Evolutionary conservation across 2,113 vertebrate species (phyloP).

Genomic region (Macroglossus sobrinus): DNA sequence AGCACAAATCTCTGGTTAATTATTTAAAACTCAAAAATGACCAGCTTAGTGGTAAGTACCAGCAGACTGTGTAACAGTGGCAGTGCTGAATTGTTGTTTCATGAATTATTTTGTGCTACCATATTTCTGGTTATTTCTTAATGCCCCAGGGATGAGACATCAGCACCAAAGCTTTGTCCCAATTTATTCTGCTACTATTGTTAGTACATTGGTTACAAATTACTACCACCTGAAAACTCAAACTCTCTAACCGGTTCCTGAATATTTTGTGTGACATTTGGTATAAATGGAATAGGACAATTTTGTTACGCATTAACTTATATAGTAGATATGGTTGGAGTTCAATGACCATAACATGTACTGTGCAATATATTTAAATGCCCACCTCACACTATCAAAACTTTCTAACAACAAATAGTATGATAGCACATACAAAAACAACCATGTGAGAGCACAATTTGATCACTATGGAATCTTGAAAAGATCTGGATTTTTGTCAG

Average conservation of each 20-base stretch:
- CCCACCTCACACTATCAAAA: neutral
- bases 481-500: neutral
- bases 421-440: neutral
- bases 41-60: neutral
- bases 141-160: neutral
- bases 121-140: conserved; percentile 1
- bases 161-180: neutral
- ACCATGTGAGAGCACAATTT: neutral
- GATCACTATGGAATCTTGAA: neutral
- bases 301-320: neutral
- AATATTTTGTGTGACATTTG: neutral
- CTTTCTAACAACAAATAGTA: neutral
- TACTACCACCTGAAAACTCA: neutral
- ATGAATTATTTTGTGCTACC: neutral
- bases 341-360: neutral
- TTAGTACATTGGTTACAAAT: neutral
- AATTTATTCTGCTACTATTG: neutral
- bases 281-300: neutral
- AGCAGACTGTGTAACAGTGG: neutral
- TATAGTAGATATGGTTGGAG: neutral
- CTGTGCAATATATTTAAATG: conserved; percentile 1
- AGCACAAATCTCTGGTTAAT: neutral
- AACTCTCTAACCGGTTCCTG: neutral
- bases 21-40: neutral
- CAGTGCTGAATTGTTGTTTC: neutral